phyloP scores from a whole-genome alignment of 2,797 vertebrate genomes.

The Poliocrania exsul region DNA sequence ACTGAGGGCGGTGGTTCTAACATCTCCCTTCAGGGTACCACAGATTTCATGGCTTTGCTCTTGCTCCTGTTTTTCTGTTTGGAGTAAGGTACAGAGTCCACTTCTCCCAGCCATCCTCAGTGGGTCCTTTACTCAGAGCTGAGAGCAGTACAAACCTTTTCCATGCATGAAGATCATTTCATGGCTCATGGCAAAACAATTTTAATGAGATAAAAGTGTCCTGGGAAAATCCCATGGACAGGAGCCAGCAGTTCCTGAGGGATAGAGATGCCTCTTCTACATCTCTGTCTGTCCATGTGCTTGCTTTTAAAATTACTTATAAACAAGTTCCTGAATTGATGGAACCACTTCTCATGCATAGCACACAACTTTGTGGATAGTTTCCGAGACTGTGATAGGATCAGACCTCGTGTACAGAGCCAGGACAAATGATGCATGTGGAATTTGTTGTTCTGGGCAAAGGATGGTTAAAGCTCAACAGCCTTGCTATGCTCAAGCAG shows the following conservation, averaged over 20 bases:
- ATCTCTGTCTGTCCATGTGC: background rate
- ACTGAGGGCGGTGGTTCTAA: background rate
- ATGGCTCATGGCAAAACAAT: conserved; percentile 16
- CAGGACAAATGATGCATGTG: accelerated
- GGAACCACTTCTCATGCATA: background rate
- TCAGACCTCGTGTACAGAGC: background rate
- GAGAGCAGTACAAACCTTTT: background rate
- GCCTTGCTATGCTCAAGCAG: background rate
- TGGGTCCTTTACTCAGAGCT: background rate
- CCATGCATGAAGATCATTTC: conserved; percentile 8
- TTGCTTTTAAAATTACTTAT: conserved; percentile 31
- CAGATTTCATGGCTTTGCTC: background rate
- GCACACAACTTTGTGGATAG: background rate
- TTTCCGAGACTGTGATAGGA: background rate
- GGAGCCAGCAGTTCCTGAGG: conserved; percentile 10
- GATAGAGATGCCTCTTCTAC: background rate
- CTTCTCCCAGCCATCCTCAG: background rate
- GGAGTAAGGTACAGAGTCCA: background rate
- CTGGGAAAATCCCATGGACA: conserved; percentile 35
- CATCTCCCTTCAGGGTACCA: background rate
- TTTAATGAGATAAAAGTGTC: conserved; percentile 43
- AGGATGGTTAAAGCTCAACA: background rate
- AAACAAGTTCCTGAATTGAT: background rate
- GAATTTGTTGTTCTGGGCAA: background rate
- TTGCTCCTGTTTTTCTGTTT: background rate